Base-by-base conservation (phyloP, 2,888 invertebrate species). In the Eucriotettix oculatus region DNA sequence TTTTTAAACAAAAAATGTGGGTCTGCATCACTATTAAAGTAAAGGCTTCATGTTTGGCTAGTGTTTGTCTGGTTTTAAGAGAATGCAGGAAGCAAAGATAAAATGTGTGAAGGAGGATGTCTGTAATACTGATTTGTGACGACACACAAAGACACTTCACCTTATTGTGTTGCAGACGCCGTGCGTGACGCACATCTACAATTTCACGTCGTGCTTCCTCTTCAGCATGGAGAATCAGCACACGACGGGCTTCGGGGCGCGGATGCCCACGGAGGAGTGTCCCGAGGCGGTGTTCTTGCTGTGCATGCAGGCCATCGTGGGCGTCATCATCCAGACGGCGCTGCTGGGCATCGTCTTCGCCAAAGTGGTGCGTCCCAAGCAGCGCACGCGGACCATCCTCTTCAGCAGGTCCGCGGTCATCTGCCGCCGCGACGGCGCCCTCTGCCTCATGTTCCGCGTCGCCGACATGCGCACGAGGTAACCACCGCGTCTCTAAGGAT, bases 151-250 rank as follows among this genome's bases (percentile, higher is more conserved):
- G n/a, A n/a, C n/a, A n/a, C n/a, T n/a, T n/a, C n/a, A n/a, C n/a
- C n/a, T n/a, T n/a, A n/a, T n/a, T n/a, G n/a, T n/a, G 2, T 48
- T 48, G n/a, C 48, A 48, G 73, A 74, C 70, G 57, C 79, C 79
- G 0, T 82, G 82, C 68, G 75, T 82, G 11, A 69, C 70, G 29
- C 75, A 78, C 64, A 73, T 81, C 44, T 68, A 74, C 60, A 75
- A 78, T 62, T 80, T 82, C 69, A 75, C 78, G 1, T 77, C 80
- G 10, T 79, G 80, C 62, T 80, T 92, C 62, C 80, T 92, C 71
- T 90, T 92, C 77, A 87, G 90, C 53, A 83, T 93, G 62, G 93
- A 94, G 72, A 91, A 90, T 0, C 90, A 91, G 75, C 86, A 85
- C 68, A 80, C 90, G 0, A 89, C 91, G 52, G 93, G 92, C 0